These are phyloP conservation scores for Ceriagrion tenellum DNA, from an alignment of 2,888 invertebrate species.

Conservation along the genomic window DNA sequence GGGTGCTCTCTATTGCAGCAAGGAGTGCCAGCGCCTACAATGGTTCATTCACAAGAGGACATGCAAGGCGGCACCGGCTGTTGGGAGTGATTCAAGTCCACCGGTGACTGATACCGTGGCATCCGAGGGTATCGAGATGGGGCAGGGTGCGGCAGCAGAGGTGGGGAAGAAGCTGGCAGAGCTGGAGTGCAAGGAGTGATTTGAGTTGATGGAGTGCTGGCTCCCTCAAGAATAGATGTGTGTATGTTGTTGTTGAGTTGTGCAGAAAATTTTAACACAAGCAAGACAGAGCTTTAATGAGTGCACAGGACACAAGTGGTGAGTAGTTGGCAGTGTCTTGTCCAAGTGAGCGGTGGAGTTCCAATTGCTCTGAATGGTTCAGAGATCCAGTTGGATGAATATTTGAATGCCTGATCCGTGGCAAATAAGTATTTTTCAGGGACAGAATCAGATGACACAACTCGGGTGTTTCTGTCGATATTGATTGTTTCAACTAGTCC, in stretches of 20 bases:
- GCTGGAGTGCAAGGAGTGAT: neutral
- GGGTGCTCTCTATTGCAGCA: slow-evolving; percentile 94
- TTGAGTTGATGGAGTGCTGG: neutral
- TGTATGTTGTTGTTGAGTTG: neutral
- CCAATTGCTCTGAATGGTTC: neutral
- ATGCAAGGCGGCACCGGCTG: slow-evolving; percentile 80
- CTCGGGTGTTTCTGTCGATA: neutral
- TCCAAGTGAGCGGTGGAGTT: neutral
- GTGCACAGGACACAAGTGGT: no score
- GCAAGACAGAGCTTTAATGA: neutral
- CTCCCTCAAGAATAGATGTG: neutral
- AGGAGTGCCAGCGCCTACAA: slow-evolving; percentile 95
- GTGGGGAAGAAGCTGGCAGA: neutral
- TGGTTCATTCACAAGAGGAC: slow-evolving; percentile 95
- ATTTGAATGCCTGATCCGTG: neutral
- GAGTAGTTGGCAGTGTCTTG: neutral
- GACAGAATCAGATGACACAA: neutral
- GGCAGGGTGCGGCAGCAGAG: neutral
- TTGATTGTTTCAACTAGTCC: neutral
- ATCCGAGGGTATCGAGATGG: no score
- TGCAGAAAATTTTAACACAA: neutral
- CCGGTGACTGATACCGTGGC: neutral
- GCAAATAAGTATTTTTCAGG: neutral
- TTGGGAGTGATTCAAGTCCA: neutral
- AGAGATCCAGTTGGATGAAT: neutral